Conservation (phyloP, 2,113 vertebrate genomes). For the Tupaia tana region DNA sequence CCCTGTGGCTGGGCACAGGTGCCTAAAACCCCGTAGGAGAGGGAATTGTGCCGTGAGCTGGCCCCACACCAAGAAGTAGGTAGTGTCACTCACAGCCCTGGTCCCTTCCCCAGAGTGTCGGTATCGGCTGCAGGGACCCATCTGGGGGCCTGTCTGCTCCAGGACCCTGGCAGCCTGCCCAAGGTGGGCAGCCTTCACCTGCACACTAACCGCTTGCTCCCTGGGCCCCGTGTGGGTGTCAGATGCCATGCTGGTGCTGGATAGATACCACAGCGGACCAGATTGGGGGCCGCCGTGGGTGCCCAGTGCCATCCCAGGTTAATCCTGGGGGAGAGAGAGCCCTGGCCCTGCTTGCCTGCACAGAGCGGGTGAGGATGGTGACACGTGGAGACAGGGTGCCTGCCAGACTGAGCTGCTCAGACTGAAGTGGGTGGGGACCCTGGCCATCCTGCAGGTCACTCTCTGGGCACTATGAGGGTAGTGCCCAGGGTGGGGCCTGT, state of each 20-base stretch:
- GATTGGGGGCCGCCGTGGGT: neutral
- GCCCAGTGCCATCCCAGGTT: neutral
- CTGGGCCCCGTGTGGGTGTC: neutral
- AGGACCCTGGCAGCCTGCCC: neutral
- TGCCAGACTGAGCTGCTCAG: neutral
- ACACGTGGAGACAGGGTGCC: neutral
- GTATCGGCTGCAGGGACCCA: neutral
- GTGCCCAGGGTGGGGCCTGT: fast-evolving
- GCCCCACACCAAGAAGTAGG: neutral
- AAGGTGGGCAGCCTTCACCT: neutral
- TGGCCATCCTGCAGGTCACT: neutral
- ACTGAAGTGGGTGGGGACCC: neutral
- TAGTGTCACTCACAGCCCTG: neutral
- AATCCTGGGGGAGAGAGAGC: neutral
- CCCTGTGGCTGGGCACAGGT: too few species aligned
- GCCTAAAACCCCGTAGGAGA: neutral
- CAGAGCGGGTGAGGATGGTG: neutral
- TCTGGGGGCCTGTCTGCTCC: neutral
- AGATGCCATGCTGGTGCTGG: neutral
- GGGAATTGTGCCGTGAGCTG: neutral
- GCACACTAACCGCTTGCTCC: neutral
- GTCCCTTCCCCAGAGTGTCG: neutral
- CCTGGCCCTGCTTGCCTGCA: neutral
- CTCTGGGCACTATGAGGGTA: neutral
- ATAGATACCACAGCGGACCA: neutral